Evolutionary conservation across 2,888 invertebrate genomes (phyloP).

Genomic region (Phyllotreta striolata): DNA sequence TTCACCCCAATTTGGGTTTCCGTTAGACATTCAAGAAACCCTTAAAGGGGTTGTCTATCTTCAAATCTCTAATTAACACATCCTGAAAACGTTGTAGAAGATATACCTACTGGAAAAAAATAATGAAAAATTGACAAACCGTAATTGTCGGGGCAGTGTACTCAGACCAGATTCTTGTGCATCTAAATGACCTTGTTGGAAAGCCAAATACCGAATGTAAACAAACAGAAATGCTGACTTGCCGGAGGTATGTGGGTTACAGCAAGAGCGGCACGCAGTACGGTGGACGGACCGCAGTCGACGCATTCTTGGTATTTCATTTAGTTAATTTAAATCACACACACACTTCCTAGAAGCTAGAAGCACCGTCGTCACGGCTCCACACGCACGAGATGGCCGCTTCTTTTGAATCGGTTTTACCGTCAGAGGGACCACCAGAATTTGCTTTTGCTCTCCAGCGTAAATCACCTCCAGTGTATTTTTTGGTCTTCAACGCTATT

Average conservation of each 20-base stretch:
- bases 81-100: too few relatives aligned
- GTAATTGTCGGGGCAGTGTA: conserved; percentile 16
- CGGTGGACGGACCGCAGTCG: conserved; percentile 8
- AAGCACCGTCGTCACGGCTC: conserved; percentile 10
- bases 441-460: too few relatives aligned
- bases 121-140: too few relatives aligned
- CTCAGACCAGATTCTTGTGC: conserved; percentile 35
- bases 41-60: neutral
- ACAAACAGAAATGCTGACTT: conserved; percentile 34
- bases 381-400: too few relatives aligned
- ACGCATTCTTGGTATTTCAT: conserved; percentile 32
- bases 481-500: too few relatives aligned
- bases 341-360: conserved; percentile 31
- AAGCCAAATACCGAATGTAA: conserved; percentile 39
- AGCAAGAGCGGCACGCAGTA: neutral
- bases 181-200: conserved; percentile 38
- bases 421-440: too few relatives aligned
- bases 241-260: conserved; percentile 36
- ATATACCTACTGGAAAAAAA: too few relatives aligned
- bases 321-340: conserved; percentile 5
- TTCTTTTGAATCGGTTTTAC: too few relatives aligned
- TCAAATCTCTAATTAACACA: neutral
- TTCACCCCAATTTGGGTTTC: conserved; percentile 16
- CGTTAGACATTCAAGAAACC: conserved; percentile 9
- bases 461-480: too few relatives aligned